Base-by-base conservation (phyloP, 2,113 vertebrate genomes). In the Microcebus tavaratra region DNA sequence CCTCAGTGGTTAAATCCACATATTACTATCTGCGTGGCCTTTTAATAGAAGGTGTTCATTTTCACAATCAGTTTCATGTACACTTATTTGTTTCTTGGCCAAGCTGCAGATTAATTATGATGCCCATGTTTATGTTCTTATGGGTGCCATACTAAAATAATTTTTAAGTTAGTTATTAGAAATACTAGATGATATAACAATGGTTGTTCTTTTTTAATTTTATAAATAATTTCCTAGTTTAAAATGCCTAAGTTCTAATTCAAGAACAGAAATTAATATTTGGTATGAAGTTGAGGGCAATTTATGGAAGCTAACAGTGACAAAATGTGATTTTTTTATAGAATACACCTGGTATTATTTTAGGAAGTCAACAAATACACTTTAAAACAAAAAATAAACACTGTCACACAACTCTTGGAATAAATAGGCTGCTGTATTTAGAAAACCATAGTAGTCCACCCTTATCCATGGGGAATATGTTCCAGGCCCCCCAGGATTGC, bases 151-250 rank as follows among this genome's bases (percentile, higher is more conserved):
- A 97, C 53, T 90, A 88, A 82, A 95, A 72, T 75, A 25, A 95
- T 39, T 83, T 85, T 90, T 96, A 92, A 97, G n/a, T 90, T 61
- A 39, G 42, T 90, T 27, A 95, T 98, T 96, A 92, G 96, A 97
- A 96, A 96, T 45, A 55, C 79, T 55, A 93, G 65, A 90, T 96
- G 63, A 96, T 59, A 96, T 88, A 88, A 96, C 96, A 97, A 85
- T 25, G 23, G 23, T 48, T 70, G 39, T 68, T 94, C 50, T 70
- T 91, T 81, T 86, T 18, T 55, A 50, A 87, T 87, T 89, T 88
- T 42, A 93, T 82, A 50, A 90, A 94, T 94, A 96, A 92, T 72
- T 61, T 90, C 31, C 25, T 80, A 67, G 21, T 73, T 97, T 83
- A 95, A 96, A 96, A 95, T 72, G 59, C 65, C 48, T 59, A 63